A percentile compares a stretch with the other conserved stretches of the same genome.
phyloP scores from a whole-genome alignment of 2,113 vertebrate genomes.

The Bettongia penicillata region DNA sequence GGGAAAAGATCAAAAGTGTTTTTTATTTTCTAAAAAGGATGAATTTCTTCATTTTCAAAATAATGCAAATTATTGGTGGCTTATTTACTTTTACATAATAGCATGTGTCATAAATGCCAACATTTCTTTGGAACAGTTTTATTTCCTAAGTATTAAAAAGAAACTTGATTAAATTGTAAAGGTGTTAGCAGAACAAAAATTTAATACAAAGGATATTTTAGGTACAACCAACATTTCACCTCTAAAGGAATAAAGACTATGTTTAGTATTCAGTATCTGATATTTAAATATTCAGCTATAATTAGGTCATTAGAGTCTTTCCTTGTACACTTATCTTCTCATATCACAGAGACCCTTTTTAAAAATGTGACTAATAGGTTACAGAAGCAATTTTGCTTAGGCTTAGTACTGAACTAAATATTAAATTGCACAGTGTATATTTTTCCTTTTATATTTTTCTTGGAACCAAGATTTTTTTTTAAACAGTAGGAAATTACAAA shows the following conservation, averaged over 20 bases:
- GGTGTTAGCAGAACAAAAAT: background rate
- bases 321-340: background rate
- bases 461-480: background rate
- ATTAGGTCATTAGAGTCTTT: background rate
- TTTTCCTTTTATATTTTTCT: background rate
- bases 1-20: background rate
- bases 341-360: background rate
- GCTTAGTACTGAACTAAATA: background rate
- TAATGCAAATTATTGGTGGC: background rate
- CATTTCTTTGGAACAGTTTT: background rate
- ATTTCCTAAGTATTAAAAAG: background rate
- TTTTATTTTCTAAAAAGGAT: background rate
- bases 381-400: background rate
- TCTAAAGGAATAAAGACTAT: background rate
- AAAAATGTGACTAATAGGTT: background rate
- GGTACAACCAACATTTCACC: background rate
- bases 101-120: background rate
- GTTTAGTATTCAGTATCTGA: background rate
- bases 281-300: background rate
- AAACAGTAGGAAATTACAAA: too few relatives aligned
- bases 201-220: background rate
- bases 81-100: background rate
- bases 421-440: background rate
- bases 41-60: background rate
- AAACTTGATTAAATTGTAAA: background rate